Base-by-base conservation (phyloP, 2,888 invertebrate species). In the Bedellia somnulentella region DNA sequence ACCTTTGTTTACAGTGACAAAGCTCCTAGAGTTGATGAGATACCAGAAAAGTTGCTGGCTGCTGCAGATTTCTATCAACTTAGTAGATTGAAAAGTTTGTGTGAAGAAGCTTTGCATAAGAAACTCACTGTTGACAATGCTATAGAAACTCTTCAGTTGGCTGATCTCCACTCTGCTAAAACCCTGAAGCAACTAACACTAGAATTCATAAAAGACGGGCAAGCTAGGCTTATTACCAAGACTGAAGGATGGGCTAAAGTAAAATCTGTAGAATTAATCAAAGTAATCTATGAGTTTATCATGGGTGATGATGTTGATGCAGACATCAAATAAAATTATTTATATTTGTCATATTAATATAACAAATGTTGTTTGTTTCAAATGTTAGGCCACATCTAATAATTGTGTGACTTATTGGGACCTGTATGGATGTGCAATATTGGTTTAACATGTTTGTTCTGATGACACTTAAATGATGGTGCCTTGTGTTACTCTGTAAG, bases 61-160 rank as follows among this genome's bases (percentile, higher is more conserved):
- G 75, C 75, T 11, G 70, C 75, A 5, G 73, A 75, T 33, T 75
- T 54, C 38, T 75, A 75, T 36, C 68, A 73, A 38, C 50, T 75
- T 3, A 56, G 54, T 24, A 47, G 68, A 35, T 44, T 75, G 2
- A 73, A 73, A 34, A 59, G 57, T 31, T 45, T 73, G 0, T 71
- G 73, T 38, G 75, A 71, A 33, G 68, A 68, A 42, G 66, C 70
- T 5, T 43, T 75, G 24, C 64, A 71, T 24, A 66, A 70, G 37
- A 63, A 58, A 43, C 31, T 75, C 10, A 70, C 71, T 5, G 63
- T 73, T 10, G 68, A 71, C 23, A 75, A 70, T 61, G 70, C 64
- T 3, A 62, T 75, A 37, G 66, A 68, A 32, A 71, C 67, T 3
- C 40, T 75, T 8, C 61, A 70, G 37, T 39, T 73, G 29, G 73